Percentiles rank a stretch among this genome's conserved stretches.
phyloP scores from a whole-genome alignment of 2,797 vertebrate genomes.

The Vespertilio murinus region DNA sequence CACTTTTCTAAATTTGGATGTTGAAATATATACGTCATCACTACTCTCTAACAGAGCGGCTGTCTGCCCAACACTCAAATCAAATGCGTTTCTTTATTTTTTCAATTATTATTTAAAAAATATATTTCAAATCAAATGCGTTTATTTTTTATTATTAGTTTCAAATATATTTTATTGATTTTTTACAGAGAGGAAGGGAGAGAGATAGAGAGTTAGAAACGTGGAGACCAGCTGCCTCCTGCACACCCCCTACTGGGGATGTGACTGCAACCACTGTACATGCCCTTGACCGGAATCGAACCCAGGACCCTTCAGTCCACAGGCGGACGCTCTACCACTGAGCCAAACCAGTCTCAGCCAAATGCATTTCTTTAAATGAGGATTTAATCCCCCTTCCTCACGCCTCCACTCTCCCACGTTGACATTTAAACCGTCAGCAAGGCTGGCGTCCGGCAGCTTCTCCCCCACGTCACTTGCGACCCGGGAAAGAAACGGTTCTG shows the following conservation, averaged over 20 bases:
- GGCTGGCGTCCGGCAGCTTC: neutral
- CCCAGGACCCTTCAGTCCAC: no score
- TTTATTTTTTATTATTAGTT: no score
- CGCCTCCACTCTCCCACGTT: neutral
- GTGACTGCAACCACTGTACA: no score
- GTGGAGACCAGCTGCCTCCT: no score
- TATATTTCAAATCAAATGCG: neutral
- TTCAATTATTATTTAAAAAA: no score
- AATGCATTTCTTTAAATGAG: neutral
- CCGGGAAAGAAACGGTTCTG: neutral
- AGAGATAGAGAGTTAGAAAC: no score
- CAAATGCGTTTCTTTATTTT: no score
- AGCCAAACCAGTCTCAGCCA: neutral
- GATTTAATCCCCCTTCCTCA: neutral
- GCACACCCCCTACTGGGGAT: no score
- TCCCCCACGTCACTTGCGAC: neutral
- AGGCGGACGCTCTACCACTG: no score
- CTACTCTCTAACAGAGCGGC: neutral
- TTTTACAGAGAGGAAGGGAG: no score
- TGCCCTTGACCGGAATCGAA: no score
- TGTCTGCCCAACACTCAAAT: neutral
- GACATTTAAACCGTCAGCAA: neutral
- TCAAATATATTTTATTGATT: no score
- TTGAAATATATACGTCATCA: neutral
- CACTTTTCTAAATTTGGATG: slow-evolving; percentile 22